Conservation (phyloP, 2,113 vertebrate species). For the Gavialis gangeticus region DNA sequence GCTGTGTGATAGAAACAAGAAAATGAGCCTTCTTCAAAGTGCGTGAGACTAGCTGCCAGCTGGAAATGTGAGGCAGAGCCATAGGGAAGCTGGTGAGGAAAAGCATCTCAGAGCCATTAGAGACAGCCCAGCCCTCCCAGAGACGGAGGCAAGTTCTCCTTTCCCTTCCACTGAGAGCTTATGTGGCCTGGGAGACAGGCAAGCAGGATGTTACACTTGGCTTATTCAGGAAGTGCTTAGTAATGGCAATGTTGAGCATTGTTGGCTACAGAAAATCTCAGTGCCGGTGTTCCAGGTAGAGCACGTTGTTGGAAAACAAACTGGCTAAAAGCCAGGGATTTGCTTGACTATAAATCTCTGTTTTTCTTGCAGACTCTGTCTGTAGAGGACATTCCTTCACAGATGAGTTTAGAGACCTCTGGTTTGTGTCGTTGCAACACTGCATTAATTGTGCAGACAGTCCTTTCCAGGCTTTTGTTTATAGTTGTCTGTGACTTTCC, state of each 20-base stretch:
- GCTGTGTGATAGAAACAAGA: not conserved
- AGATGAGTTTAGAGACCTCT: not conserved
- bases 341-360: not conserved
- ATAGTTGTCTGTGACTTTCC: not conserved
- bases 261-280: not conserved
- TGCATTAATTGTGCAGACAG: not conserved
- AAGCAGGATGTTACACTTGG: not conserved
- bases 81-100: not conserved
- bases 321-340: accelerated
- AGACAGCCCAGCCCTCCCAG: not conserved
- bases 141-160: not conserved
- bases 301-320: accelerated
- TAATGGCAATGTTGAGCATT: not conserved
- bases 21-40: not conserved
- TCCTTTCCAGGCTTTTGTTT: not conserved
- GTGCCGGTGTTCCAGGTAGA: not conserved
- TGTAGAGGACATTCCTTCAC: not conserved
- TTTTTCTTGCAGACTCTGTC: not conserved
- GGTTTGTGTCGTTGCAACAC: not conserved
- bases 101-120: not conserved
- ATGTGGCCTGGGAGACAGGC: not conserved
- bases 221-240: not conserved
- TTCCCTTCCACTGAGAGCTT: not conserved
- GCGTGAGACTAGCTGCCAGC: not conserved
- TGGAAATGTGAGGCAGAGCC: not conserved